Evolutionary conservation across 2,113 vertebrate species (phyloP).

Genomic region (Cepphus grylle): DNA sequence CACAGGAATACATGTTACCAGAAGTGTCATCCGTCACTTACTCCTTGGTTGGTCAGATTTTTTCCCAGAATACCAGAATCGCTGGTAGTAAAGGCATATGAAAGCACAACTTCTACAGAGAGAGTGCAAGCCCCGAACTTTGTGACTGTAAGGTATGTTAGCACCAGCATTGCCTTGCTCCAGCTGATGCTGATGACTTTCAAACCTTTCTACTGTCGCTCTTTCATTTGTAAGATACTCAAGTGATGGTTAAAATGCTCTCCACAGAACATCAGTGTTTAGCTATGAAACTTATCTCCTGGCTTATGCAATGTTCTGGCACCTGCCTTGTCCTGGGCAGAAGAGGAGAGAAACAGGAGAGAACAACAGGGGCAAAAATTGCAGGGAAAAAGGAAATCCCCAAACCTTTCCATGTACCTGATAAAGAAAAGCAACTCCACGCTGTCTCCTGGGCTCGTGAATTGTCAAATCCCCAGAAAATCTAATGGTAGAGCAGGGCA

Average conservation of each 20-base stretch:
- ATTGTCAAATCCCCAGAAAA: not conserved
- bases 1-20: fast-evolving
- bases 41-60: not conserved
- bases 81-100: not conserved
- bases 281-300: not conserved
- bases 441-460: not conserved
- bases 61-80: not conserved
- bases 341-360: not conserved
- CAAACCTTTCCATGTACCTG: not conserved
- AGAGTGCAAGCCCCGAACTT: not conserved
- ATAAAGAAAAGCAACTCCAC: not conserved
- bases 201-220: not conserved
- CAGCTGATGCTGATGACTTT: not conserved
- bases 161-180: not conserved
- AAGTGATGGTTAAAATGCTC: not conserved
- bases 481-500: not conserved
- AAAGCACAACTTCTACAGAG: not conserved
- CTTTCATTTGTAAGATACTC: not conserved
- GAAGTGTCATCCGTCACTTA: not conserved
- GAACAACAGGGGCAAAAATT: not conserved
- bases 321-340: not conserved
- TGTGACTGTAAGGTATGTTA: not conserved
- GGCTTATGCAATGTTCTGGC: not conserved
- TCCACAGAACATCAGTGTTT: not conserved
- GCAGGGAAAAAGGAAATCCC: not conserved